A percentile compares a stretch with the other conserved stretches of the same genome.
These are phyloP conservation scores for Antheraea assamensis DNA, from an alignment of 2,888 invertebrate species.

Conservation along the genomic window DNA sequence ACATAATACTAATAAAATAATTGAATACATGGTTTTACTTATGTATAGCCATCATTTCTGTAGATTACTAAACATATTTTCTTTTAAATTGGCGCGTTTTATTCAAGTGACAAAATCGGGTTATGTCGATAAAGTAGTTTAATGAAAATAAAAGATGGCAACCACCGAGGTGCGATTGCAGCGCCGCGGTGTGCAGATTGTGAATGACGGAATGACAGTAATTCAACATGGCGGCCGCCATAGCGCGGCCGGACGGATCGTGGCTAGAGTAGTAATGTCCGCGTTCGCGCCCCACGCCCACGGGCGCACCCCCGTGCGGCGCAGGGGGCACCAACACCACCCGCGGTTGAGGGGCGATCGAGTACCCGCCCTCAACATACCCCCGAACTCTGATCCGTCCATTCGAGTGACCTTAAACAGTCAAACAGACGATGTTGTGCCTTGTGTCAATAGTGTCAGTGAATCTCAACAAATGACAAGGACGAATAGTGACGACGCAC, in stretches of 20 bases:
- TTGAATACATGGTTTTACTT: neutral
- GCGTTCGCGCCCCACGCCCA: slow-evolving; percentile 81
- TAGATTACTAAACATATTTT: neutral
- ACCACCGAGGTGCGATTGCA: slow-evolving; percentile 56
- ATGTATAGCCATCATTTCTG: neutral
- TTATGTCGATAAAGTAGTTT: slow-evolving; percentile 69
- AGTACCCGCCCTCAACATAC: slow-evolving; percentile 74
- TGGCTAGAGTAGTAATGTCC: slow-evolving; percentile 80
- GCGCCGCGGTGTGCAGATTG: slow-evolving; percentile 60
- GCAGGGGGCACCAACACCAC: slow-evolving; percentile 89
- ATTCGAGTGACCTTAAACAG: slow-evolving; percentile 74
- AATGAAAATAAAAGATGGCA: slow-evolving; percentile 64
- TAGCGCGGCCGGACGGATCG: slow-evolving; percentile 75
- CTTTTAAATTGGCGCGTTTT: slow-evolving; percentile 54
- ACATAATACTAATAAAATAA: neutral
- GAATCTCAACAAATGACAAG: slow-evolving; percentile 81
- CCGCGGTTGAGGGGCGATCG: slow-evolving; percentile 85
- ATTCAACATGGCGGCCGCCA: slow-evolving; percentile 84
- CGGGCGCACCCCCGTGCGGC: slow-evolving; percentile 83
- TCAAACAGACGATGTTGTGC: slow-evolving; percentile 78
- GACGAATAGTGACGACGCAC: slow-evolving; percentile 82
- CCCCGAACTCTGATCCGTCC: slow-evolving; percentile 64
- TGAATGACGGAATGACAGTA: slow-evolving; percentile 55
- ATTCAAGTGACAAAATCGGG: slow-evolving; percentile 37
- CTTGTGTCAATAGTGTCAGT: slow-evolving; percentile 81